These are phyloP conservation scores for Hippocampus comes DNA, from an alignment of 2,113 vertebrate species.

Conservation along the genomic window DNA sequence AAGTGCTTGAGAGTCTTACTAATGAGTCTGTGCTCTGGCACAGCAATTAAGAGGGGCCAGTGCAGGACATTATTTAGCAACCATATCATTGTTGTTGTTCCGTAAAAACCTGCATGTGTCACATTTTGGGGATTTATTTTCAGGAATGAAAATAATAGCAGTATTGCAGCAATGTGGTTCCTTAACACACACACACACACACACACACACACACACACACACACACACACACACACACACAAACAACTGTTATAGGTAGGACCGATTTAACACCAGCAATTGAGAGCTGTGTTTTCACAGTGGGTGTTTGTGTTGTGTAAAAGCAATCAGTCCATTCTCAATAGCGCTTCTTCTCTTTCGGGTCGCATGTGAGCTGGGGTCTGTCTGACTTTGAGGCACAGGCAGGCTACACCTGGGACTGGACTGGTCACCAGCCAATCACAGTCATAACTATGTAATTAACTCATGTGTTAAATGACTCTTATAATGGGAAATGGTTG, in stretches of 20 bases:
- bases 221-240: no score
- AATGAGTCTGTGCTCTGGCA: conserved; percentile 53
- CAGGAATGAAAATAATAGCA: background rate
- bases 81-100: background rate
- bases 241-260: background rate
- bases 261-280: background rate
- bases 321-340: background rate
- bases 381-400: background rate
- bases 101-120: background rate
- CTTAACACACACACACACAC: background rate
- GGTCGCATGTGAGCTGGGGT: background rate
- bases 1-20: conserved; percentile 46
- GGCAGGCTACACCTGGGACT: background rate
- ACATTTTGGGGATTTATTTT: background rate
- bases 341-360: background rate
- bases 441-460: background rate
- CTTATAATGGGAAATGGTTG: background rate
- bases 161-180: background rate
- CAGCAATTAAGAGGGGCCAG: conserved; percentile 52
- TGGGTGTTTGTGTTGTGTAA: background rate
- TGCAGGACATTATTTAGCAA: conserved; percentile 16
- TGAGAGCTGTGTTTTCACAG: background rate
- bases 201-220: no score
- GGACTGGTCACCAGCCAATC: background rate
- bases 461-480: background rate